phyloP scores from a whole-genome alignment of 2,888 invertebrate genomes.

The Cheilosia urbana region DNA sequence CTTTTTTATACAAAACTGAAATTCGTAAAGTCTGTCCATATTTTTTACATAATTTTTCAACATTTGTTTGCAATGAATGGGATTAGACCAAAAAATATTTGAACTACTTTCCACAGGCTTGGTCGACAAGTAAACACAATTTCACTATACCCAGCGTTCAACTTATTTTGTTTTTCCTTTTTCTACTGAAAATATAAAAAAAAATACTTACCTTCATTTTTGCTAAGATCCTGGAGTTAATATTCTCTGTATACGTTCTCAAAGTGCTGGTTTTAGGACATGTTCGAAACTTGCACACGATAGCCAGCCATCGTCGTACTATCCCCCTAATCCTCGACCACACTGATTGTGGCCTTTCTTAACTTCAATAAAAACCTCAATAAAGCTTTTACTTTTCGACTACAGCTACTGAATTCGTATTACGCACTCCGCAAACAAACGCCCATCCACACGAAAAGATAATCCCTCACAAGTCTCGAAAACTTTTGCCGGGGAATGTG shows the following conservation, averaged over 20 bases:
- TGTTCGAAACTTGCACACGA: conserved; percentile 28
- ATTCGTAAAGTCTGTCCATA: too few relatives aligned
- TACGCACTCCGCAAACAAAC: background rate
- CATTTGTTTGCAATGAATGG: too few relatives aligned
- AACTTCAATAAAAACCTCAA: conserved; percentile 55
- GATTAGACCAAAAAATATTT: too few relatives aligned
- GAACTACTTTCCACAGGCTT: too few relatives aligned
- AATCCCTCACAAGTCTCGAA: conserved; percentile 29
- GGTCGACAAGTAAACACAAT: too few relatives aligned
- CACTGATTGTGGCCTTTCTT: conserved; percentile 37
- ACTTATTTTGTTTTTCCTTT: too few relatives aligned
- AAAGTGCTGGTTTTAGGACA: background rate
- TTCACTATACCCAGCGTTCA: too few relatives aligned
- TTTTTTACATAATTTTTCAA: too few relatives aligned
- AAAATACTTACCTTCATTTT: too few relatives aligned
- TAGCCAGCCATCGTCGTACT: conserved; percentile 22
- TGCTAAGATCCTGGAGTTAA: too few relatives aligned
- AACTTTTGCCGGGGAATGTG: conserved; percentile 39
- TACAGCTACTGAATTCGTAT: conserved; percentile 16
- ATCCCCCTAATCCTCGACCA: conserved; percentile 18
- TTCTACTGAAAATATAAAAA: too few relatives aligned
- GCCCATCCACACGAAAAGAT: background rate
- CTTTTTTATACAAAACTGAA: too few relatives aligned
- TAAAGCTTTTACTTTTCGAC: conserved; percentile 42
- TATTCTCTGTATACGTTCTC: background rate